A percentile compares a stretch with the other conserved stretches of the same genome.
Conservation (phyloP, 92 coral and sea anemone species). For the Heliopora coerulea region DNA sequence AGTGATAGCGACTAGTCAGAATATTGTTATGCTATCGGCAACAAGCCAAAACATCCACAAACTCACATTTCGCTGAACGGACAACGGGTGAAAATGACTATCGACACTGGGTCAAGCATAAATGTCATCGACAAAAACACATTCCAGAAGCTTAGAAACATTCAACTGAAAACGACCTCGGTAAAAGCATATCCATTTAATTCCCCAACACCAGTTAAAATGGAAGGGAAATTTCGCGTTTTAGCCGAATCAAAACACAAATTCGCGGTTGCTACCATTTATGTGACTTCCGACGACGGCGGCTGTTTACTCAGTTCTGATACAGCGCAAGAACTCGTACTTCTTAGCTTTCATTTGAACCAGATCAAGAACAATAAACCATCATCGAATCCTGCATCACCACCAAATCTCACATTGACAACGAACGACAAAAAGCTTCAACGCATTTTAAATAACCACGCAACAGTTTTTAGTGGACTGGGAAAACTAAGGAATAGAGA, state of each 20-base stretch:
- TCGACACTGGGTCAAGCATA: conserved; percentile 60
- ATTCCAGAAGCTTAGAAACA: conserved; percentile 11
- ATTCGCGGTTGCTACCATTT: conserved; percentile 9
- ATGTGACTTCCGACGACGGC: conserved; percentile 37
- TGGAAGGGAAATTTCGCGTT: conserved; percentile 25
- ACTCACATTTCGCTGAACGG: not conserved
- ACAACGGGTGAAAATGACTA: not conserved
- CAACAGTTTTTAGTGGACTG: conserved; percentile 56
- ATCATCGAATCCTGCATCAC: not conserved
- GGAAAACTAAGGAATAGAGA: conserved; percentile 39
- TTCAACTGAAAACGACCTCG: conserved; percentile 15
- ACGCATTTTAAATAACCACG: conserved; percentile 36
- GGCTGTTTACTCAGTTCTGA: conserved; percentile 29
- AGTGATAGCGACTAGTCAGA: conserved; percentile 11
- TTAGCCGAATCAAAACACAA: conserved; percentile 20
- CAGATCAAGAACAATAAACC: not conserved
- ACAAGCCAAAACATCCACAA: conserved; percentile 1
- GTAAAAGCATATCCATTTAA: conserved; percentile 22
- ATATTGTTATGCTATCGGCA: conserved; percentile 18
- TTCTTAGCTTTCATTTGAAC: conserved; percentile 21
- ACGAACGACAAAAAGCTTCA: conserved; percentile 9
- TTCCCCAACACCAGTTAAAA: conserved; percentile 8
- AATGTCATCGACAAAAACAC: conserved; percentile 41
- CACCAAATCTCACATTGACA: not conserved
- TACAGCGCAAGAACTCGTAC: conserved; percentile 38